These are phyloP conservation scores for Characodon lateralis DNA, from an alignment of 2,797 vertebrate genomes.

Conservation along the genomic window DNA sequence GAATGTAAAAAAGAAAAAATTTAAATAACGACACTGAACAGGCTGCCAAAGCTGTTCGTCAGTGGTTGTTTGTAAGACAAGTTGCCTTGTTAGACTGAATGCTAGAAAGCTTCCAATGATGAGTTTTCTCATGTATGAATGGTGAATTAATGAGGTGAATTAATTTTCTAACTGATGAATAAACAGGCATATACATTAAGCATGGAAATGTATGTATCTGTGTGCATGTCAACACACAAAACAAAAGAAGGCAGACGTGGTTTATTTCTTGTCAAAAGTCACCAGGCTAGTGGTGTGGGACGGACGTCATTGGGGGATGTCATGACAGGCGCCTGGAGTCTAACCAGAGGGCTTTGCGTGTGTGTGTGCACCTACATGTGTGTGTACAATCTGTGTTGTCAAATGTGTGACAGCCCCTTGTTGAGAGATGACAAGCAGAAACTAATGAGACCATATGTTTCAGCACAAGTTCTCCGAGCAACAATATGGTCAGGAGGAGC, in stretches of 20 bases:
- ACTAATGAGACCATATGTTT: slow-evolving; percentile 73
- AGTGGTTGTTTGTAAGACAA: slow-evolving; percentile 4
- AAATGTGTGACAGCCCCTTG: slow-evolving; percentile 57
- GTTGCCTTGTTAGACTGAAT: slow-evolving; percentile 8
- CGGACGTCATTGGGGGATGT: slow-evolving; percentile 42
- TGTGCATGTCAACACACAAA: slow-evolving; percentile 1
- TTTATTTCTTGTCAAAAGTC: slow-evolving; percentile 36
- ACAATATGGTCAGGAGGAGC: slow-evolving; percentile 30
- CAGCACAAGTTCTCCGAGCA: slow-evolving; percentile 44
- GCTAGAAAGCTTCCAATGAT: slow-evolving; percentile 7
- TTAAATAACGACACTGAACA: neutral
- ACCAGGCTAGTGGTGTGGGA: slow-evolving; percentile 44
- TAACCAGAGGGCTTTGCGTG: slow-evolving; percentile 45
- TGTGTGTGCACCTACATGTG: slow-evolving; percentile 7
- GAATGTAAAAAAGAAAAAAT: neutral
- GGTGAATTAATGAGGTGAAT: slow-evolving; percentile 10
- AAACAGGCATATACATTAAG: neutral
- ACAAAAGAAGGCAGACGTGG: slow-evolving; percentile 2
- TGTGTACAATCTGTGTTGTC: slow-evolving; percentile 33
- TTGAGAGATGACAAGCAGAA: slow-evolving; percentile 72
- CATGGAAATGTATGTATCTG: slow-evolving; percentile 2
- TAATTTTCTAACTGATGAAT: slow-evolving; percentile 18
- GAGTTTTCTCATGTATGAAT: neutral
- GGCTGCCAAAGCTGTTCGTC: neutral
- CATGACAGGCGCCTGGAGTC: slow-evolving; percentile 54